Percentiles rank a stretch among this genome's conserved stretches.
phyloP scores from a whole-genome alignment of 2,888 invertebrate genomes.

The Phragmatobia fuliginosa region DNA sequence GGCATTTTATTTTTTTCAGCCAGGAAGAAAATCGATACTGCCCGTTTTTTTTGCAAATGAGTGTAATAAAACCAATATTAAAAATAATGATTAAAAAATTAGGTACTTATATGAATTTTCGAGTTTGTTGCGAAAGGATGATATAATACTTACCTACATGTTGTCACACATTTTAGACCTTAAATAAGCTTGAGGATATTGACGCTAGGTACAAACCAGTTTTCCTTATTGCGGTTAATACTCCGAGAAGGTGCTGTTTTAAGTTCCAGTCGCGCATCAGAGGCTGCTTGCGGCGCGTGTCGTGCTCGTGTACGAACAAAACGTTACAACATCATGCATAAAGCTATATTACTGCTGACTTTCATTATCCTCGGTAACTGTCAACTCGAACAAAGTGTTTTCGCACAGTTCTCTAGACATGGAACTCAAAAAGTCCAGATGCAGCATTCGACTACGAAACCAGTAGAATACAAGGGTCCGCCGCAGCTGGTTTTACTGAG shows the following conservation, averaged over 20 bases:
- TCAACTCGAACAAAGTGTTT: slow-evolving; percentile 44
- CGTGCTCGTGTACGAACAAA: background rate
- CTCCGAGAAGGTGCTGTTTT: background rate
- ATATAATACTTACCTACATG: background rate
- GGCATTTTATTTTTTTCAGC: too few relatives aligned
- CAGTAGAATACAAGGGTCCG: background rate
- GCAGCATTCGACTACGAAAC: background rate
- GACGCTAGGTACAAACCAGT: background rate
- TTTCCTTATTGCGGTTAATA: slow-evolving; percentile 9
- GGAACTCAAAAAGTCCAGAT: slow-evolving; percentile 3
- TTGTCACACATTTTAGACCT: background rate
- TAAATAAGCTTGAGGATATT: background rate
- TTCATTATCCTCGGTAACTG: slow-evolving; percentile 22
- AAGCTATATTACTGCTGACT: slow-evolving; percentile 3
- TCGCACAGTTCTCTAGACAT: slow-evolving; percentile 46
- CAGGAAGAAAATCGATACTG: too few relatives aligned
- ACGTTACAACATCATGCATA: slow-evolving; percentile 22
- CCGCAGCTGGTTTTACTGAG: background rate
- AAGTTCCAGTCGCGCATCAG: background rate
- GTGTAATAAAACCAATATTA: too few relatives aligned
- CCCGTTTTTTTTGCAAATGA: too few relatives aligned
- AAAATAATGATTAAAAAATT: too few relatives aligned
- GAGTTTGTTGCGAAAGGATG: too few relatives aligned
- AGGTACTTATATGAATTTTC: too few relatives aligned
- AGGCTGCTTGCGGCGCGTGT: background rate